Percentiles rank a stretch among this genome's conserved stretches.
phyloP scores from a whole-genome alignment of 2,888 invertebrate species.

The Hydraecia micacea region DNA sequence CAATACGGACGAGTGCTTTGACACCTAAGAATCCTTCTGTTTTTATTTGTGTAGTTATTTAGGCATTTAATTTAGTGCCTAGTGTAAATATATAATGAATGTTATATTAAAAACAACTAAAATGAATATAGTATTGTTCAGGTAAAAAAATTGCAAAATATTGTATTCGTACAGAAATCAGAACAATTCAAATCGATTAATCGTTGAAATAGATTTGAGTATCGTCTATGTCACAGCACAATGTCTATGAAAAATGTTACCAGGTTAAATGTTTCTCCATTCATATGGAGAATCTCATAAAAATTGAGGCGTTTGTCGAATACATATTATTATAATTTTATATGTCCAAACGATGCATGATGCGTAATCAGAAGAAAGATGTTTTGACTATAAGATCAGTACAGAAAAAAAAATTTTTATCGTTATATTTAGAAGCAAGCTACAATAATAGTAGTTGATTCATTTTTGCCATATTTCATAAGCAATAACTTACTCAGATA shows the following conservation, averaged over 20 bases:
- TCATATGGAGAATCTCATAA: neutral
- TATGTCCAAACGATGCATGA: neutral
- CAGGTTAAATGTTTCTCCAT: slow-evolving; percentile 10
- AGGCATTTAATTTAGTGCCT: neutral
- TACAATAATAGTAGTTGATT: neutral
- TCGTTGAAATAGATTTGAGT: neutral
- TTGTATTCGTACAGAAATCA: no score
- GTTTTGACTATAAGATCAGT: neutral
- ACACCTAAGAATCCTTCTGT: neutral
- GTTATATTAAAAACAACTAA: neutral
- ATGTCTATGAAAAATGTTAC: slow-evolving; percentile 65
- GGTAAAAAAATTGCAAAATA: neutral
- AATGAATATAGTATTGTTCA: neutral
- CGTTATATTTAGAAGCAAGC: neutral
- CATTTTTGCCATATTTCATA: no score
- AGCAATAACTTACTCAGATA: neutral
- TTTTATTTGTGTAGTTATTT: neutral
- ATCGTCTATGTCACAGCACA: slow-evolving; percentile 55
- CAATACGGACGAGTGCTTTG: no score
- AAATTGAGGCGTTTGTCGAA: neutral
- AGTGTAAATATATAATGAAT: no score
- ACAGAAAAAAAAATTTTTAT: neutral
- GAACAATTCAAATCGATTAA: slow-evolving; percentile 1
- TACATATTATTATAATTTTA: no score
- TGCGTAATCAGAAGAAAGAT: neutral